Base-by-base conservation (phyloP, 2,797 vertebrate species). In the Bradypus variegatus region DNA sequence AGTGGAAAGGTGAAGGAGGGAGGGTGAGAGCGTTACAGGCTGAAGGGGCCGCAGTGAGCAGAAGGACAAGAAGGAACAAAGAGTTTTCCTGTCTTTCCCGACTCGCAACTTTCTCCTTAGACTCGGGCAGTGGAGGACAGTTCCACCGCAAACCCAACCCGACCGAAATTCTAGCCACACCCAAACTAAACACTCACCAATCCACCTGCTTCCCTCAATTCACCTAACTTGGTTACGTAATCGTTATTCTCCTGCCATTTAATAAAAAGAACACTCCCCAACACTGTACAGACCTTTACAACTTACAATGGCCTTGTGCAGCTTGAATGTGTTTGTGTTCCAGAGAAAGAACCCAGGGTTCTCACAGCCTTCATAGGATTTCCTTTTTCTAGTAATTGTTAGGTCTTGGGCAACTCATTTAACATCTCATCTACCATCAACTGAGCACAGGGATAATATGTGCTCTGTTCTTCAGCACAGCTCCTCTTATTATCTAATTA, bases 281-380 rank as follows among this genome's bases (percentile, higher is more conserved):
- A 58, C 19, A 14, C 78, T 14, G 1, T 1, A 8, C 7, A 21
- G 48, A 27, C 53, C 70, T 0, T 76, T 27, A 41, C 14, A 45
- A 55, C 13, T 38, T 67, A 36, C 9, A 45, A 58, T 60, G 48
- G 53, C 38, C 41, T 60, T 91, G 86, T 31, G 38, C 58, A 55
- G 3, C 33, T 18, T 21, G 73, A 70, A 69, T 8, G 25, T 18
- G 64, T 64, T 33, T 62, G 16, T 5, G 29, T 25, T 23, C 27
- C 58, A 60, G 65, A 91, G 80, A 73, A 85, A 69, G 53, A 72
- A 83, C 41, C 60, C 25, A 21, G 21, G 9, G 48, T 21, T 72
- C 55, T 55, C 38, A 9, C 5, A 8, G 9, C 18, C 38, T 31
- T 62, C 0, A 0, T 25, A 10, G 64, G 9, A 58, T 18, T 33